phyloP scores from a whole-genome alignment of 2,113 vertebrate species.

The Cochlearius cochlearius region DNA sequence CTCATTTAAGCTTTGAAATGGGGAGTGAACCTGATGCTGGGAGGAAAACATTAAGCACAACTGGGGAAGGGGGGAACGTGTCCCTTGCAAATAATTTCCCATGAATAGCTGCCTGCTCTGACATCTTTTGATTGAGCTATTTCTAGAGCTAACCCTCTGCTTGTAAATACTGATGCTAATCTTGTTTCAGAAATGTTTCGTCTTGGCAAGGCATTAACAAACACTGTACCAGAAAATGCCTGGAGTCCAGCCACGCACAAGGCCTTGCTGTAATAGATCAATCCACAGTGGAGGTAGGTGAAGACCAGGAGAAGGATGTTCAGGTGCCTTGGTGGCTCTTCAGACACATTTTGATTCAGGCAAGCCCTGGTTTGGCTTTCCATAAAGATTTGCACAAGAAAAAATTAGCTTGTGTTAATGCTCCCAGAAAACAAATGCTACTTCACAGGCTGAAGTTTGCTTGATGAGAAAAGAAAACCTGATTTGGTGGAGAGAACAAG shows the following conservation, averaged over 20 bases:
- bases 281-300: not conserved
- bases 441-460: not conserved
- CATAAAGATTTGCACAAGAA: not conserved
- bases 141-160: conserved; percentile 12
- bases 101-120: not conserved
- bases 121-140: conserved; percentile 45
- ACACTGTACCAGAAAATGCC: not conserved
- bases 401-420: not conserved
- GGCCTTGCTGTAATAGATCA: not conserved
- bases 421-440: not conserved
- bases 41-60: not conserved
- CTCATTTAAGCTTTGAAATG: conserved; percentile 9
- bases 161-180: conserved; percentile 51
- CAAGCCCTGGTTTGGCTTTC: not conserved
- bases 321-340: not conserved
- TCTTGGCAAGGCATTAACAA: conserved; percentile 49
- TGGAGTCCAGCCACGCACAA: not conserved
- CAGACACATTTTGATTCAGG: not conserved
- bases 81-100: conserved; percentile 2
- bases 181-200: conserved; percentile 44
- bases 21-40: not conserved
- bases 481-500: not conserved
- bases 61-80: not conserved
- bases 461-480: not conserved
- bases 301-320: not conserved